A percentile compares a stretch with the other conserved stretches of the same genome.
phyloP scores from a whole-genome alignment of 1,140 invertebrate genomes.

The Heliconius hermathena region DNA sequence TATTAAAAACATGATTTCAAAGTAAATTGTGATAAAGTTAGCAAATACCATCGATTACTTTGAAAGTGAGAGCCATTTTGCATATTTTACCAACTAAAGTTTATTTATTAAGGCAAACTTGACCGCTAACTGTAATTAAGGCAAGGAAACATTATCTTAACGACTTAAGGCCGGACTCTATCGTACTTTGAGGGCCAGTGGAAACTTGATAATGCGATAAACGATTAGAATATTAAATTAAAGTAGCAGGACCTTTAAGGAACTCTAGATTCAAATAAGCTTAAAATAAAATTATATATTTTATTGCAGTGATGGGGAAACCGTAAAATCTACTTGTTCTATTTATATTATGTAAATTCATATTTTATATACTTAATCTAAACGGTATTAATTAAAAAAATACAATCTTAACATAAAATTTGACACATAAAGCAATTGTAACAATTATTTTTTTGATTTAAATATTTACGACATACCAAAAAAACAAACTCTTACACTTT shows the following conservation, averaged over 20 bases:
- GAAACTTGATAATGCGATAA: conserved; percentile 36
- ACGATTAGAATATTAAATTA: conserved; percentile 39
- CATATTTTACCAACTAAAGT: conserved; percentile 11
- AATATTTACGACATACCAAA: too few species aligned
- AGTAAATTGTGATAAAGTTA: not conserved
- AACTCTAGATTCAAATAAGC: conserved; percentile 7
- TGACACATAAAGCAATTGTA: too few species aligned
- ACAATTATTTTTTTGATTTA: too few species aligned
- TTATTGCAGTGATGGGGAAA: not conserved
- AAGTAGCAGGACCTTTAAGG: conserved; percentile 21
- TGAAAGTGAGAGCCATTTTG: not conserved
- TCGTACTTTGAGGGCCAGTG: conserved; percentile 24
- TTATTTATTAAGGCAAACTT: conserved; percentile 21
- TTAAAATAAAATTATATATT: not conserved
- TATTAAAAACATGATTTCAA: not conserved
- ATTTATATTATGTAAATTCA: too few species aligned
- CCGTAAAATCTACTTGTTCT: not conserved
- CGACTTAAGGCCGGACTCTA: conserved; percentile 31
- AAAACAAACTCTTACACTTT: too few species aligned
- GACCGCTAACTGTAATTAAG: conserved; percentile 34
- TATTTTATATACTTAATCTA: too few species aligned
- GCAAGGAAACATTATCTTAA: conserved; percentile 43
- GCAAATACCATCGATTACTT: not conserved
- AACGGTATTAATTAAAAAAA: too few species aligned
- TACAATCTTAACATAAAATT: too few species aligned